Percentiles rank a stretch among this genome's conserved stretches.
phyloP scores from a whole-genome alignment of 2,113 vertebrate species.

The Pachycephala philippinensis region DNA sequence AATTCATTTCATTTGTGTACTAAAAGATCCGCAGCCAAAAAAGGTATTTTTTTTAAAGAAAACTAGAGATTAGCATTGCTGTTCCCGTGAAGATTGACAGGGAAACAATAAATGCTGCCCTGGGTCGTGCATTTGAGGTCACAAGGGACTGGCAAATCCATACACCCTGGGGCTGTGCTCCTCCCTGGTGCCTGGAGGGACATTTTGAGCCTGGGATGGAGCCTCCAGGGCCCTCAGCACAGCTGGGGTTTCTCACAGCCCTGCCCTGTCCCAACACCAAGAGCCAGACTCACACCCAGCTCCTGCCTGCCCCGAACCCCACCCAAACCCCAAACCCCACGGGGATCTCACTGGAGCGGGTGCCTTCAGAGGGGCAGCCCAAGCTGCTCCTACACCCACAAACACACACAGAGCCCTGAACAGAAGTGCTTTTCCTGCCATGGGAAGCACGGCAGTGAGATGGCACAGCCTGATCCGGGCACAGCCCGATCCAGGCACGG shows the following conservation, averaged over 20 bases:
- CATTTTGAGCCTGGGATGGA: fast-evolving
- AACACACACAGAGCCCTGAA: not conserved
- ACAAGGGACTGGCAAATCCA: not conserved
- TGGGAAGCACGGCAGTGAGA: fast-evolving
- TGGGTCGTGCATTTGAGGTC: not conserved
- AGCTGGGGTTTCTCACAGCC: not conserved
- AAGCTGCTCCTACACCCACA: not conserved
- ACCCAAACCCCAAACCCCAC: fast-evolving
- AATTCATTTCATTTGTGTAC: not conserved
- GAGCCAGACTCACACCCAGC: not conserved
- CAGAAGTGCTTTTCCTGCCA: not conserved
- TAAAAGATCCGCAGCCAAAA: not conserved
- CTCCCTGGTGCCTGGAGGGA: not conserved
- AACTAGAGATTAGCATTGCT: not conserved
- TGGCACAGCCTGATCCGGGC: fast-evolving
- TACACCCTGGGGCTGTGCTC: not conserved
- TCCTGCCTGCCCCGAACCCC: not conserved
- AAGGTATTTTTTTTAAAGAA: not conserved
- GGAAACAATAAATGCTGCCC: not conserved
- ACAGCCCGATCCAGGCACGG: not conserved
- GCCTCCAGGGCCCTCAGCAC: not conserved
- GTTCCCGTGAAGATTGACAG: not conserved
- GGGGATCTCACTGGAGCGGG: not conserved
- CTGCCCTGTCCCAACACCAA: fast-evolving
- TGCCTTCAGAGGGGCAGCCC: not conserved